Percentiles rank a stretch among this genome's conserved stretches.
Evolutionary conservation across 2,888 invertebrate genomes (phyloP).

Genomic region (Drosophila kanekoi): DNA sequence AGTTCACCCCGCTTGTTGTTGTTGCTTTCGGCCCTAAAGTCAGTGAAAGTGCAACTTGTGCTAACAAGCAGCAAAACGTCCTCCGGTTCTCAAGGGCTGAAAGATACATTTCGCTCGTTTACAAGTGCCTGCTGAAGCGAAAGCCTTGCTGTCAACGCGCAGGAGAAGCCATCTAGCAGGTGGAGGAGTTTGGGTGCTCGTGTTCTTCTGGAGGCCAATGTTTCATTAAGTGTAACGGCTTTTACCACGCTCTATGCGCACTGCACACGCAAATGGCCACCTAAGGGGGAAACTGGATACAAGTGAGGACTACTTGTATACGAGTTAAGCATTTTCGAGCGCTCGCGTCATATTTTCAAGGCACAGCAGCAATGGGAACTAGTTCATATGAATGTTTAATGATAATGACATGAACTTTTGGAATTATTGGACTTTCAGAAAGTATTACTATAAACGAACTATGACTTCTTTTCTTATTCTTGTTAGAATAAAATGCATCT

Average conservation of each 20-base stretch:
- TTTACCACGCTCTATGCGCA: constrained; percentile 48
- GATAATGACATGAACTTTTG: background rate
- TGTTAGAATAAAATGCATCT: no score
- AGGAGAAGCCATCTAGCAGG: background rate
- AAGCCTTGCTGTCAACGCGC: constrained; percentile 37
- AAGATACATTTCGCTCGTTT: constrained; percentile 57
- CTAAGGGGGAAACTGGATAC: constrained; percentile 17
- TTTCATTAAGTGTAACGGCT: constrained; percentile 67
- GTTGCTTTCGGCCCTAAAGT: constrained; percentile 14
- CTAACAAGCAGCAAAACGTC: constrained; percentile 58
- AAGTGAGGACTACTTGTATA: constrained; percentile 28
- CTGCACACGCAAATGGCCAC: constrained; percentile 43
- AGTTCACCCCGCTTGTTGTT: constrained; percentile 11
- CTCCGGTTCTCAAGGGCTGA: constrained; percentile 49
- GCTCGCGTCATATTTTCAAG: constrained; percentile 3
- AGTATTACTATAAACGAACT: no score
- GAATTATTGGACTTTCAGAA: no score
- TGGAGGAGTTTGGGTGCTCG: constrained; percentile 5
- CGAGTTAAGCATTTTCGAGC: constrained; percentile 10
- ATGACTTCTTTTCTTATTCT: no score
- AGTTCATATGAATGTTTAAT: constrained; percentile 7
- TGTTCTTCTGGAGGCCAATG: constrained; percentile 67
- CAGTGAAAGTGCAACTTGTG: constrained; percentile 68
- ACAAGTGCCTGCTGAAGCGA: constrained; percentile 53
- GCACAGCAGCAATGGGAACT: constrained; percentile 11